Conservation (phyloP, 2,888 invertebrate species). For the Phengaris arion region DNA sequence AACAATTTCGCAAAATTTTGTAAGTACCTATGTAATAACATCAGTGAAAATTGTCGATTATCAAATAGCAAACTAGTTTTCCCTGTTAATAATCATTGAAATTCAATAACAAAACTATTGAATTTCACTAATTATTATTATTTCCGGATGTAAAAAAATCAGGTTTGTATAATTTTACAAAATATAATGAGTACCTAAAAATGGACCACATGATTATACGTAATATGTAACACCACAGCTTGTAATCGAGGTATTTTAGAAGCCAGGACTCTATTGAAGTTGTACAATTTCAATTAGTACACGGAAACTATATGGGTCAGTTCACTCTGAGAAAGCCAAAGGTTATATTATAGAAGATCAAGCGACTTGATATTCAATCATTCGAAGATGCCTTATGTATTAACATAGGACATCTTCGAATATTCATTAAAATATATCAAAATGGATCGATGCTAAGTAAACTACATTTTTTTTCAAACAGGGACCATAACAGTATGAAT, state of each 20-base stretch:
- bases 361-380: neutral
- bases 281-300: neutral
- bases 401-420: too few species aligned
- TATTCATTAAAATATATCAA: neutral
- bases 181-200: neutral
- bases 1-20: conserved; percentile 48
- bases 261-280: conserved; percentile 5
- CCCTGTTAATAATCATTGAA: too few species aligned
- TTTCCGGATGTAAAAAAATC: too few species aligned
- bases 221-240: neutral
- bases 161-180: neutral
- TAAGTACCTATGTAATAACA: conserved; percentile 43
- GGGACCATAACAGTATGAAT: conserved; percentile 58
- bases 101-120: too few species aligned
- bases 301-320: neutral
- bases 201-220: neutral
- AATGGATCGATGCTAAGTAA: neutral
- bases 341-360: neutral
- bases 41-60: neutral
- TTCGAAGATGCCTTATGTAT: conserved; percentile 4
- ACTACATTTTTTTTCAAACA: conserved; percentile 37
- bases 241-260: neutral
- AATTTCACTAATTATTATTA: too few species aligned
- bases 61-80: neutral
- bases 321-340: neutral